phyloP scores from a whole-genome alignment of 2,797 vertebrate species.

The Malurus splendens region DNA sequence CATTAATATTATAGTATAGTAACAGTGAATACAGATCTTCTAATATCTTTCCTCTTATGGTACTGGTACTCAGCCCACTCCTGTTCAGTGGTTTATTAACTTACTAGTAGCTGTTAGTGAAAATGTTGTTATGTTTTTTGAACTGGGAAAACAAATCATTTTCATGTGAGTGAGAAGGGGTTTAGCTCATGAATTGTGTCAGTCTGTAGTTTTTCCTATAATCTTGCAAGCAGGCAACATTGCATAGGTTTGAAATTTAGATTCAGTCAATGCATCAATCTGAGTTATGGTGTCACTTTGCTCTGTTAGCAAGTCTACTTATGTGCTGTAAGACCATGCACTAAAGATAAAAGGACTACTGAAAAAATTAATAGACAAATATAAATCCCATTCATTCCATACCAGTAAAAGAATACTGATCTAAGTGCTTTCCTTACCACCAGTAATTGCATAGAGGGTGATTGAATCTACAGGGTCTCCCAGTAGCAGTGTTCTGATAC shows the following conservation, averaged over 20 bases:
- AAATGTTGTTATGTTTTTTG: slow-evolving; percentile 27
- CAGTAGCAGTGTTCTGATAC: neutral
- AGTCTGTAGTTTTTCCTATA: slow-evolving; percentile 38
- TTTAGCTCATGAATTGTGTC: slow-evolving; percentile 44
- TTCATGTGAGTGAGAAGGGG: slow-evolving; percentile 9
- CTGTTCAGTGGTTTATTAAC: neutral
- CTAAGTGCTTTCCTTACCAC: neutral
- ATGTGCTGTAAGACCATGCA: neutral
- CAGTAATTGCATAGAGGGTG: neutral
- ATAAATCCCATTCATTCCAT: neutral
- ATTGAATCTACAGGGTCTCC: neutral
- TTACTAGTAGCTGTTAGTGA: neutral
- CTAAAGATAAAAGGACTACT: neutral
- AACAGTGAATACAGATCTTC: neutral
- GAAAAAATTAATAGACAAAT: neutral
- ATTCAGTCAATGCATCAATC: neutral
- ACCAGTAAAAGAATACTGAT: neutral
- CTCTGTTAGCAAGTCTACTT: slow-evolving; percentile 3
- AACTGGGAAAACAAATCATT: slow-evolving; percentile 34
- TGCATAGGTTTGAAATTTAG: slow-evolving; percentile 50
- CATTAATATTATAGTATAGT: neutral
- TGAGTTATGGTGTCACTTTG: slow-evolving; percentile 24
- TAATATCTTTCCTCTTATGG: neutral
- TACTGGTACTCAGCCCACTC: neutral
- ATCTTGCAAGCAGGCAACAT: slow-evolving; percentile 42